phyloP scores from a whole-genome alignment of 2,113 vertebrate genomes.

The Petrocephalus microphthalmus region DNA sequence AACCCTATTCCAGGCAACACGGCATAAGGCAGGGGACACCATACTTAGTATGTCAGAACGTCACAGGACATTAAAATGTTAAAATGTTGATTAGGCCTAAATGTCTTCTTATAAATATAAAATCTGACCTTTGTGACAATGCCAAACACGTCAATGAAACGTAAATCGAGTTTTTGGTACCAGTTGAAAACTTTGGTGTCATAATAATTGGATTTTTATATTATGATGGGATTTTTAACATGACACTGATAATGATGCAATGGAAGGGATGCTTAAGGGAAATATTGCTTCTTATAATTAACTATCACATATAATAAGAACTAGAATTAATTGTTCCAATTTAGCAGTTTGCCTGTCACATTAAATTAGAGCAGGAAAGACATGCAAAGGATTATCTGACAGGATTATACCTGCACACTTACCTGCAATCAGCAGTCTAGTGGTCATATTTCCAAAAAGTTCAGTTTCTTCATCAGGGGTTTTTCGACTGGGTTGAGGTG shows the following conservation, averaged over 20 bases:
- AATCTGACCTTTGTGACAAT: neutral
- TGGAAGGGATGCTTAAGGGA: neutral
- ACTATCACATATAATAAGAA: neutral
- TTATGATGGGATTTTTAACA: neutral
- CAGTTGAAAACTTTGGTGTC: no score
- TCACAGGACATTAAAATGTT: neutral
- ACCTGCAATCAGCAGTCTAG: neutral
- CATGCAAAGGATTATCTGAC: neutral
- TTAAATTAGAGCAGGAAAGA: neutral
- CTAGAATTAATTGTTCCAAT: neutral
- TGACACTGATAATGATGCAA: neutral
- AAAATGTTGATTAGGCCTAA: neutral
- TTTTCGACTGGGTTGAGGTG: neutral
- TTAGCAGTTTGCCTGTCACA: neutral
- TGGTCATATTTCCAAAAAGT: neutral
- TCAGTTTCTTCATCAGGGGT: neutral
- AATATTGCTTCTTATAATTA: neutral
- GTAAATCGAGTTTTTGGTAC: no score
- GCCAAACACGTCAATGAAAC: no score
- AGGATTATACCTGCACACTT: neutral
- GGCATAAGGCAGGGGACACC: neutral
- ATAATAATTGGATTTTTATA: neutral
- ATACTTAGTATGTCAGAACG: neutral
- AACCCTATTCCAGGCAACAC: no score
- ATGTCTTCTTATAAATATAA: neutral